A percentile compares a stretch with the other conserved stretches of the same genome.
phyloP scores from a whole-genome alignment of 2,888 invertebrate genomes.

The Trichogramma evanescens region DNA sequence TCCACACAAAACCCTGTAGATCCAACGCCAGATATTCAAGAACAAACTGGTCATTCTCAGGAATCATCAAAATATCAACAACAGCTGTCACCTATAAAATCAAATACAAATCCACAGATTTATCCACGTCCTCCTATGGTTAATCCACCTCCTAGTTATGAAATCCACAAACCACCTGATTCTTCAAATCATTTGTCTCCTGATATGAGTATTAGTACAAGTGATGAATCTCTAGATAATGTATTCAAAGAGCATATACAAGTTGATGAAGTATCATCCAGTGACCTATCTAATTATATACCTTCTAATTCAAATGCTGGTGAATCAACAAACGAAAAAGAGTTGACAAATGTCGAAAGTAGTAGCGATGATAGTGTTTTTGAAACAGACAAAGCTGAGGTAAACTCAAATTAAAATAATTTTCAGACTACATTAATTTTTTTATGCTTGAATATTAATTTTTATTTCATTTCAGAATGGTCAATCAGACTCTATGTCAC shows the following conservation, averaged over 20 bases:
- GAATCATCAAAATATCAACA: too few species aligned
- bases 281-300: constrained; percentile 28
- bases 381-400: too few species aligned
- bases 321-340: too few species aligned
- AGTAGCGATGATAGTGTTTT: too few species aligned
- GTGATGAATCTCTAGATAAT: too few species aligned
- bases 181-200: constrained; percentile 22
- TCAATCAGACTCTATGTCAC: too few species aligned
- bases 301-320: too few species aligned
- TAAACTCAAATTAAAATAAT: too few species aligned
- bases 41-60: background rate
- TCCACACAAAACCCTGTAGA: constrained; percentile 1
- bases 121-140: background rate
- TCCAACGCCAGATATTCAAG: constrained; percentile 3
- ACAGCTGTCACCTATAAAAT: background rate
- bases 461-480: too few species aligned
- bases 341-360: too few species aligned
- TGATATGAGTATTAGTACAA: background rate
- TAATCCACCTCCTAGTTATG: constrained; percentile 3
- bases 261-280: constrained; percentile 40
- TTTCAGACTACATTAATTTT: too few species aligned
- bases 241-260: constrained; percentile 17
- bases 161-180: constrained; percentile 29
- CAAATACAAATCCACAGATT: constrained; percentile 6
- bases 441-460: too few species aligned